Percentiles rank a stretch among this genome's conserved stretches.
Evolutionary conservation across 64 coral and sea anemone species (phyloP).

Genomic region (Montipora cactus): DNA sequence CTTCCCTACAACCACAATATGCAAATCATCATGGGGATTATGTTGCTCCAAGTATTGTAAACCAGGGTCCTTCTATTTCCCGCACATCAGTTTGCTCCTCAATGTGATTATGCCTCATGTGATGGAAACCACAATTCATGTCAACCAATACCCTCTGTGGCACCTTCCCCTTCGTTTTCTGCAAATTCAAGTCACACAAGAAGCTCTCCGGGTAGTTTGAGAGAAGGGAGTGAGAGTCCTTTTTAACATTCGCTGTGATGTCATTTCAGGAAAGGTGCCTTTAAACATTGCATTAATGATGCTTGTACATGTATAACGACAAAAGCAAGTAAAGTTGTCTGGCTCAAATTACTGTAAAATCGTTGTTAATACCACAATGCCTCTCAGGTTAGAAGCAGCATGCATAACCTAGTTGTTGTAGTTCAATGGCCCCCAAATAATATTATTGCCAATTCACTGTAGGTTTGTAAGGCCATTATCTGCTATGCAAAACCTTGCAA

Average conservation of each 20-base stretch:
- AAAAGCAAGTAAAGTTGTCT: background rate
- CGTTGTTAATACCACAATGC: background rate
- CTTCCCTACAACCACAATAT: background rate
- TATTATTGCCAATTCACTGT: background rate
- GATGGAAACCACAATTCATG: slow-evolving; percentile 20
- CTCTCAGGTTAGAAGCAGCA: background rate
- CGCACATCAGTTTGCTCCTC: slow-evolving; percentile 2
- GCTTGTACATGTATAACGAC: background rate
- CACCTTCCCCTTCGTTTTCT: background rate
- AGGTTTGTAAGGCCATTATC: background rate
- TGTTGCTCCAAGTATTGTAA: slow-evolving; percentile 1
- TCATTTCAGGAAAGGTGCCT: slow-evolving; percentile 19
- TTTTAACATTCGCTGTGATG: slow-evolving; percentile 9
- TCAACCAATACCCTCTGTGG: slow-evolving; percentile 9
- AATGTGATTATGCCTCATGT: slow-evolving; percentile 6
- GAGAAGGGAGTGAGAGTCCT: slow-evolving; percentile 5
- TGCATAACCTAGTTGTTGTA: background rate
- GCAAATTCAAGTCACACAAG: background rate
- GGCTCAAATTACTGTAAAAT: background rate
- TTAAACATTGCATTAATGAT: background rate
- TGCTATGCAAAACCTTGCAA: background rate
- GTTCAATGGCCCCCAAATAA: background rate
- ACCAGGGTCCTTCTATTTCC: slow-evolving; percentile 24
- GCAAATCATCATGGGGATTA: slow-evolving; percentile 3
- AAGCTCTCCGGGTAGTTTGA: slow-evolving; percentile 9